Base-by-base conservation (phyloP, 2,888 invertebrate species). In the Amphipoea lucens region DNA sequence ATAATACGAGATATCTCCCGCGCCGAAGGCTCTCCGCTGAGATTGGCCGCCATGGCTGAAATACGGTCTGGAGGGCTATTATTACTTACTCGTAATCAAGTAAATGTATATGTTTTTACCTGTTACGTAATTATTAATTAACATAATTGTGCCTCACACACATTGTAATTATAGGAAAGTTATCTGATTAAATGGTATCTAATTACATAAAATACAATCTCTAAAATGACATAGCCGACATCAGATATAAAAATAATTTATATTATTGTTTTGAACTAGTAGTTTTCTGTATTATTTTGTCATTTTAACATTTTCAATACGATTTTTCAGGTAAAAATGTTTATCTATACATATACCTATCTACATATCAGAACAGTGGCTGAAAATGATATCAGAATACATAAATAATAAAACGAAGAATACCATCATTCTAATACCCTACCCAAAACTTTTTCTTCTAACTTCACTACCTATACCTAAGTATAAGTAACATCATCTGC, bases 401-500 rank as follows among this genome's bases (percentile, higher is more conserved):
- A 75, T 29, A 78, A 76, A 78, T 45, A 69, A 78, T 78, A 70
- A 79, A 79, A 48, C 23, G 45, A 57, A 71, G 23, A 79, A 71
- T 36, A 42, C 23, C n/a, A 17, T 42, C 29, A 29, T 1, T 29
- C 65, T 57, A 42, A 78, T 63, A 67, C 14, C n/a, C 20, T 23
- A 14, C n/a, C 51, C 84, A 17, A 65, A 72, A 79, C 12, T 74
- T 79, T 73, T 48, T 20, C 71, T 57, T n/a, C 66, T 5, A 70
- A 78, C 69, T 78, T 51, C 20, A 6, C 12, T 80, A 79, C 57
- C 57, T 57, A 36, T 2, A 1, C 2, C n/a, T n/a, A n/a, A n/a
- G n/a, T n/a, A n/a, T n/a, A 9, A 79, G 67, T 69, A 86, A 82
- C 77, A 69, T 84, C 77, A 84, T 81, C 71, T 79, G 74, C 72